Base-by-base conservation (phyloP, 2,888 invertebrate species). In the Tinea pellionella region DNA sequence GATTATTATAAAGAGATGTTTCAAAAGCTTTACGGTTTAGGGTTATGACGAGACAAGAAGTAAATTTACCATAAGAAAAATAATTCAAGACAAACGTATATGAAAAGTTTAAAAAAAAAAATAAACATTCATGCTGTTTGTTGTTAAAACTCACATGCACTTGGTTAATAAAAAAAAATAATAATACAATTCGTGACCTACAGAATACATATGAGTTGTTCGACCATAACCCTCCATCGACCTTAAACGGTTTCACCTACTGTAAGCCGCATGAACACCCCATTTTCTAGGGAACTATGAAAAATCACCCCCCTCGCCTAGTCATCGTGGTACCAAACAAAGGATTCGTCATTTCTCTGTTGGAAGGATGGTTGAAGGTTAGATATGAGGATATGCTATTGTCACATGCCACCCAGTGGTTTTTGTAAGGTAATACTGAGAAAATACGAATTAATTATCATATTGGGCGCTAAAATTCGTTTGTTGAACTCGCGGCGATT, bases 321-420 rank as follows among this genome's bases (percentile, higher is more conserved):
- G 79, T 85, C 85, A 85, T 69, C 70, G 66, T n/a, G 18, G 24
- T 15, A 18, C 9, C 70, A 78, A 69, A 85, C 84, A 85, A 86
- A 80, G 71, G 80, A 77, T 78, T 76, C 77, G 83, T 82, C 83
- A 84, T 70, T 69, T 65, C 53, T 65, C 30, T 58, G 51, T 37
- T 12, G 12, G 19, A 57, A 57, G 19, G 57, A 29, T 32, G 19
- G 15, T 13, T 29, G 57, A 57, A 57, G 57, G 32, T 57, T 32
- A 57, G 16, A 13, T 32, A 57, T 32, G 16, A 32, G 57, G 57
- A 57, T 57, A 32, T 57, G 55, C 57, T 30, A 57, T 57, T 57
- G 57, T 57, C 57, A 32, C 18, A 47, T 47, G 24, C 24, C 53
- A 53, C 18, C 30, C 57, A 32, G 57, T 13, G 57, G 57, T 24